Percentiles rank a stretch among this genome's conserved stretches.
These are phyloP conservation scores for Oxyura jamaicensis DNA, from an alignment of 2,113 vertebrate genomes.

Conservation along the genomic window DNA sequence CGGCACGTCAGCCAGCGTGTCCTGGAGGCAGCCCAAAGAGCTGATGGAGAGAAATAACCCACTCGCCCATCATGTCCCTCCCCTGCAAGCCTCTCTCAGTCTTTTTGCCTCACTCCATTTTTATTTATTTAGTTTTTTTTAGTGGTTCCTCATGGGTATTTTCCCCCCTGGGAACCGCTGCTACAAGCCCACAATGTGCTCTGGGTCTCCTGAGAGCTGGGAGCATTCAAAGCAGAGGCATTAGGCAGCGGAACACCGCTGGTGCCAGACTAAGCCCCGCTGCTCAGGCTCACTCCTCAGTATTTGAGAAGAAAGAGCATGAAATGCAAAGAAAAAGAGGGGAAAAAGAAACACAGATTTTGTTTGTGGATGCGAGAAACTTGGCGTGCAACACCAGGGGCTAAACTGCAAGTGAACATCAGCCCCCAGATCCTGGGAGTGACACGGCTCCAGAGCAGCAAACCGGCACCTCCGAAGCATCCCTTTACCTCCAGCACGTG, in stretches of 20 bases:
- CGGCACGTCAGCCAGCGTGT: not conserved
- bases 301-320: not conserved
- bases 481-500: not conserved
- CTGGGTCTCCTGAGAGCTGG: not conserved
- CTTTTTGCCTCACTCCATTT: not conserved
- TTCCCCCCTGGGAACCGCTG: not conserved
- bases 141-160: not conserved
- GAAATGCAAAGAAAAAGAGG: not conserved
- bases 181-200: not conserved
- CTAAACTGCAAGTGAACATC: not conserved
- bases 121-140: not conserved
- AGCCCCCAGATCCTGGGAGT: not conserved
- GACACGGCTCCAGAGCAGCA: not conserved
- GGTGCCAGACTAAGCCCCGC: not conserved
- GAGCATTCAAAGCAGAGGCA: not conserved
- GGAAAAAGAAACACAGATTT: not conserved
- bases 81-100: not conserved
- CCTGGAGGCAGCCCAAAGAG: constrained; percentile 32
- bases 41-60: constrained; percentile 18
- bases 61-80: not conserved
- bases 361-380: not conserved
- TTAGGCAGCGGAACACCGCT: not conserved
- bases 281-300: not conserved
- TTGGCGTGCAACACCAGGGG: not conserved
- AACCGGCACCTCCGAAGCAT: not conserved